Percentiles rank a stretch among this genome's conserved stretches.
Evolutionary conservation across 2,888 invertebrate species (phyloP).

Genomic region (Tenthredo amoena): DNA sequence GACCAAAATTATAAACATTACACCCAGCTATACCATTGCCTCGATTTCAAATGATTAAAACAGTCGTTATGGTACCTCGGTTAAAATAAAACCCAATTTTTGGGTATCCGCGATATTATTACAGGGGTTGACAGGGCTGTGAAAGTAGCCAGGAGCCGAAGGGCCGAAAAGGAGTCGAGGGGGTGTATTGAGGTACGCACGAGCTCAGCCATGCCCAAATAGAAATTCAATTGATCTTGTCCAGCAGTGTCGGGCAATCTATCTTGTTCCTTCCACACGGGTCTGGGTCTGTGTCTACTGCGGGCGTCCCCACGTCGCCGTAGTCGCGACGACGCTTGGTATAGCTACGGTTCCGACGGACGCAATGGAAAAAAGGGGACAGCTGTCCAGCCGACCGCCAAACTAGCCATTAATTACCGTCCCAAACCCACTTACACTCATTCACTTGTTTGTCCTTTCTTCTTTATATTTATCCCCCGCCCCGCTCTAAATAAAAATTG

Average conservation of each 20-base stretch:
- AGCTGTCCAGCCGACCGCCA: conserved; percentile 77
- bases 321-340: conserved; percentile 60
- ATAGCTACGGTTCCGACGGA: conserved; percentile 55
- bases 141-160: background rate
- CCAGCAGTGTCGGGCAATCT: conserved; percentile 79
- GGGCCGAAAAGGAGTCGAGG: conserved; percentile 32
- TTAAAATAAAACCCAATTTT: background rate
- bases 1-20: background rate
- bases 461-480: conserved; percentile 49
- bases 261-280: conserved; percentile 77
- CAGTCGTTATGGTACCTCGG: background rate
- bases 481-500: conserved; percentile 65
- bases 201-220: conserved; percentile 76
- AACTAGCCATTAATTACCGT: conserved; percentile 76
- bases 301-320: conserved; percentile 65
- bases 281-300: conserved; percentile 73
- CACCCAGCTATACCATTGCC: background rate
- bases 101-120: background rate
- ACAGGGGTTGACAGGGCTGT: background rate
- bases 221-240: conserved; percentile 82
- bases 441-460: conserved; percentile 69
- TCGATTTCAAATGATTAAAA: background rate
- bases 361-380: conserved; percentile 70
- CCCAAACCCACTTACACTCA: conserved; percentile 66
- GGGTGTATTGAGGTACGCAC: conserved; percentile 56